Evolutionary conservation across 2,888 invertebrate species (phyloP), one percentile per base, ranked within the genome.

Genomic region (Noctua pronuba): DNA sequence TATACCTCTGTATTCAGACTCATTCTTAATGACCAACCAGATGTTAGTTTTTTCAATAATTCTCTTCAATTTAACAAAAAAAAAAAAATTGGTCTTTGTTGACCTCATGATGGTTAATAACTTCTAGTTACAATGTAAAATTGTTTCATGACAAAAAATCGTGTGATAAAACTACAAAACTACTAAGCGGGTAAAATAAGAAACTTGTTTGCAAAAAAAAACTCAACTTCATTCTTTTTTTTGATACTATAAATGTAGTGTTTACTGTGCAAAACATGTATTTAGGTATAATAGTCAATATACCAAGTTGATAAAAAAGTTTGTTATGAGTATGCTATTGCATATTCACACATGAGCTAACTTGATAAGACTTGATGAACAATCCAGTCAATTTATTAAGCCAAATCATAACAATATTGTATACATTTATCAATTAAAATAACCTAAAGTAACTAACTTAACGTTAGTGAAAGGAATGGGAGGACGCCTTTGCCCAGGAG

Each of bases 231-330:
- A 1, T 46, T 1, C 2, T 46, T 3, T 31, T 62, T 24, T 41
- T 41, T 0, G 1, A 18, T 11, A 24, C 31, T 16, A 5, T 58
- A 4, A 28, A 62, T 58, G 1, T 24, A 52, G n/a, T 28, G 4
- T 64, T 67, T 49, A 28, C 28, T 24, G 28, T 77, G 24, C 24
- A 41, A 6, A 67, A 62, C 28, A 77, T 68, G 6, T 55, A 24
- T 35, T 52, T 35, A 60, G 31, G 31, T 60, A 60, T 60, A 60
- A 31, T 62, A 38, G 28, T 64, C 24, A 46, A 70, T 24, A 38
- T 21, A n/a, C 28, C 6, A 24, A 35, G 13, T 67, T 52, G 55
- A 55, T 79, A 78, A 69, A 28, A 52, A 55, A 52, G 38, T 58
- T 55, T 49, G 21, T 49, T 49, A 21, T 49, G 21, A 11, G 11